Percentiles rank a stretch among this genome's conserved stretches.
Conservation (phyloP, 2,888 invertebrate genomes). For the Heliconius ethilla region DNA sequence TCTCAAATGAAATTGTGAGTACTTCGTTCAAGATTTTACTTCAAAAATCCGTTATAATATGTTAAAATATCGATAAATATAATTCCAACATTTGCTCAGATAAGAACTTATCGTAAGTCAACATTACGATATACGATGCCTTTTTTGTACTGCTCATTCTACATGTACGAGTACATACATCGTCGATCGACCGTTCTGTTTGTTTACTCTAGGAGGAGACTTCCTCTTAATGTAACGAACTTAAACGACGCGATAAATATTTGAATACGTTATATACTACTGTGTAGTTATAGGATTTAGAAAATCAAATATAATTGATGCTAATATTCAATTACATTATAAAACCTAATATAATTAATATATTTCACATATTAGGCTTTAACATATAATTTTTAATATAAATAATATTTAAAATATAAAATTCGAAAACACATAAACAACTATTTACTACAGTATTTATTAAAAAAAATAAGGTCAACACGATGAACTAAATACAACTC, state of each 20-base stretch:
- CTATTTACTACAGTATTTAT: neutral
- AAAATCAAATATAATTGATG: no score
- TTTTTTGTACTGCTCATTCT: slow-evolving; percentile 15
- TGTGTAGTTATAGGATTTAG: neutral
- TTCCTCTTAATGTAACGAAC: slow-evolving; percentile 10
- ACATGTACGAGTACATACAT: neutral
- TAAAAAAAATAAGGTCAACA: slow-evolving; percentile 36
- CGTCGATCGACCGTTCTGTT: slow-evolving; percentile 11
- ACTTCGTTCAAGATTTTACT: slow-evolving; percentile 2
- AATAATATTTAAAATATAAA: neutral
- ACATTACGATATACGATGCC: slow-evolving; percentile 21
- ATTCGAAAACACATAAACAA: neutral
- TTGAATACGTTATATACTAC: neutral
- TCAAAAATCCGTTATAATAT: slow-evolving; percentile 5
- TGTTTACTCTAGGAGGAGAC: slow-evolving; percentile 21
- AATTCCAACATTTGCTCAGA: slow-evolving; percentile 28
- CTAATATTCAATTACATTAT: no score
- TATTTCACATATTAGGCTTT: neutral
- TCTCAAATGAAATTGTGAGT: slow-evolving; percentile 15
- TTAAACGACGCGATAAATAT: neutral
- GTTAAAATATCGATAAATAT: slow-evolving; percentile 26
- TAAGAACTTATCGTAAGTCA: slow-evolving; percentile 28
- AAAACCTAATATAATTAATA: no score
- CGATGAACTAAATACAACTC: slow-evolving; percentile 41
- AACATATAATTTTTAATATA: neutral